phyloP scores from a whole-genome alignment of 2,797 vertebrate species.

The Synanceia verrucosa region DNA sequence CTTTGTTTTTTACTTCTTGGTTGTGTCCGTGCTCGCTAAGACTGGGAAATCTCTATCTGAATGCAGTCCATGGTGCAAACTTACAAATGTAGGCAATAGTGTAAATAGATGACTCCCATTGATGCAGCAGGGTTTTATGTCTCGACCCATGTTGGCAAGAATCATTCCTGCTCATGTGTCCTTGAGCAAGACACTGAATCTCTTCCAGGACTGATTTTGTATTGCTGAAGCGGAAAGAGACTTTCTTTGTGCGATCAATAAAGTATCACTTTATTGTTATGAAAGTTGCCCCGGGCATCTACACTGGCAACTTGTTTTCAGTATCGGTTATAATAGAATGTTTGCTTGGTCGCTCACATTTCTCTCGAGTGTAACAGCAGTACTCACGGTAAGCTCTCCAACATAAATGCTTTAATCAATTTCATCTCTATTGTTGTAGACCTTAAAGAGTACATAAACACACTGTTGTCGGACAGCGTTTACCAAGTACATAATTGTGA shows the following conservation, averaged over 20 bases:
- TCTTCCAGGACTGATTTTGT: background rate
- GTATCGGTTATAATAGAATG: slow-evolving; percentile 48
- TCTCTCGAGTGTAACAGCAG: slow-evolving; percentile 32
- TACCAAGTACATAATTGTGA: slow-evolving; percentile 24
- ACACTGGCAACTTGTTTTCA: slow-evolving; percentile 52
- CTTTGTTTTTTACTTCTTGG: background rate
- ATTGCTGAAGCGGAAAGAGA: slow-evolving; percentile 13
- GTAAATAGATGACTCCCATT: background rate
- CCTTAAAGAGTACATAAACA: slow-evolving; percentile 51
- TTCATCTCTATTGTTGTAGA: slow-evolving; percentile 32
- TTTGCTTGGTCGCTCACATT: slow-evolving; percentile 57
- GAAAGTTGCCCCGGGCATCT: slow-evolving; percentile 54
- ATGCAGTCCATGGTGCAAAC: background rate
- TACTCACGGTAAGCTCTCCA: slow-evolving; percentile 20
- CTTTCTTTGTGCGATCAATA: slow-evolving; percentile 53
- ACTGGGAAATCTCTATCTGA: no score
- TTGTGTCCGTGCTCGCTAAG: background rate
- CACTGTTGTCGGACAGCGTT: slow-evolving; percentile 30
- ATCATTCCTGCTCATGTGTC: slow-evolving; percentile 5
- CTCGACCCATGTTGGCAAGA: background rate
- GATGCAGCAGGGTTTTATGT: background rate
- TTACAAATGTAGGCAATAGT: background rate
- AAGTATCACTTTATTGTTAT: slow-evolving; percentile 60
- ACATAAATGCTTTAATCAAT: slow-evolving; percentile 51
- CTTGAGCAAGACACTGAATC: slow-evolving; percentile 16